Base-by-base conservation (phyloP, 53 echinoderm and acorn worm species). In the Temnopleurus reevesii region DNA sequence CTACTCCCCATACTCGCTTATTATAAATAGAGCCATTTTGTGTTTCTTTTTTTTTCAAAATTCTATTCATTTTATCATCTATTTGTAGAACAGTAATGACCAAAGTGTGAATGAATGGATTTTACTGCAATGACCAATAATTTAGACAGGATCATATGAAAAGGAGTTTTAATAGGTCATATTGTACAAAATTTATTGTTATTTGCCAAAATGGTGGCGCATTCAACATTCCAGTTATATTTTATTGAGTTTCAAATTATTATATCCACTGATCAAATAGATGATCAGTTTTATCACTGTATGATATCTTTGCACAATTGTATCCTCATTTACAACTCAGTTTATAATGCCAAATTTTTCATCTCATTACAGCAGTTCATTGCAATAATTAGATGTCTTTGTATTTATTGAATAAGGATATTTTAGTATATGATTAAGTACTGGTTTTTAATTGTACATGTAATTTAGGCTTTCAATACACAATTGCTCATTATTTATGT, bases 341-440 rank as follows among this genome's bases (percentile, higher is more conserved):
- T 36, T 76, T 76, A 10, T 76, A 13, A 76, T 76, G 76, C 45
- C 76, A 76, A 76, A 76, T 44, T 76, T 38, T 76, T 76, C 44
- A 76, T 76, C 76, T 44, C 43, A 23, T 76, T 45, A 2, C 38
- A 76, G 25, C 45, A 76, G 26, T 44, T 76, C 45, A 45, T 45
- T 76, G 76, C 76, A 76, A 76, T 76, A 76, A 76, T 76, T 76
- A 12, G 19, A 45, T 45, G 76, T 76, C 76, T 76, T 76, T 76
- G 44, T 76, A 76, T 63, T 33, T 63, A 63, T 63, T 63, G 12
- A 28, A 31, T 13, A 63, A 63, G 10, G 30, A 12, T 13, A 63
- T 13, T 63, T 17, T 3, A 63, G 63, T 63, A 63, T 63, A 0
- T 63, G 13, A 63, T 59, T 5, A 63, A 63, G 63, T 63, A 63